Conservation (phyloP, 1,140 invertebrate genomes). For the Aphidius ervi region DNA sequence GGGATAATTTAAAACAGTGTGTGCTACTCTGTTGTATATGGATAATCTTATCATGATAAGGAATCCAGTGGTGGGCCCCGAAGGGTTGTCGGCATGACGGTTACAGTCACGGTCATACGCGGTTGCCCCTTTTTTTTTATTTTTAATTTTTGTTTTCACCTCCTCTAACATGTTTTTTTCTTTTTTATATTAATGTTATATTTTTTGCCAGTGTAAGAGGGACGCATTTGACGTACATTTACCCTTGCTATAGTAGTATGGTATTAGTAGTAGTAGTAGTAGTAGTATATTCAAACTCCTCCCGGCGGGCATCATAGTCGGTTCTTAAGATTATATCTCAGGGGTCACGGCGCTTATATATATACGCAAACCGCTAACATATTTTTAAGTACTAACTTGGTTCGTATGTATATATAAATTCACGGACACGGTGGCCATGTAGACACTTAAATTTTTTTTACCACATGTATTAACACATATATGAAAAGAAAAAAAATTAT, state of each 20-base stretch:
- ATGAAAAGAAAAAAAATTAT: background rate
- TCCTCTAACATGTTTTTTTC: conserved; percentile 4
- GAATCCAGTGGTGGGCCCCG: conserved; percentile 16
- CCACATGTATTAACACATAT: background rate
- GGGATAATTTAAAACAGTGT: conserved; percentile 20
- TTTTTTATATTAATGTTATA: conserved; percentile 1
- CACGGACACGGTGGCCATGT: conserved; percentile 19
- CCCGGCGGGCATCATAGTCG: conserved; percentile 25
- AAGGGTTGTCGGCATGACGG: conserved; percentile 34
- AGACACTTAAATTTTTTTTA: conserved; percentile 9
- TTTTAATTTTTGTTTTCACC: background rate
- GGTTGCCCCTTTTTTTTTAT: conserved; percentile 19
- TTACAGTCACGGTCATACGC: conserved; percentile 42
- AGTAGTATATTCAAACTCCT: conserved; percentile 36
- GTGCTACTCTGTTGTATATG: conserved; percentile 1
- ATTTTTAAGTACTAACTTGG: conserved; percentile 48
- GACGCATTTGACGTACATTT: too few relatives aligned
- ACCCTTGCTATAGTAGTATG: conserved; percentile 13
- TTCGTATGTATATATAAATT: conserved; percentile 19
- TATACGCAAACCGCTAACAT: conserved; percentile 40
- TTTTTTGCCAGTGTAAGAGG: background rate
- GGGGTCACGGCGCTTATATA: conserved; percentile 52
- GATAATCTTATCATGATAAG: conserved; percentile 26
- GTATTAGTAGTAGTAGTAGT: conserved; percentile 29
- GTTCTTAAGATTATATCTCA: conserved; percentile 49